Evolutionary conservation across 2,113 vertebrate genomes (phyloP).

Genomic region (Bufo bufo): DNA sequence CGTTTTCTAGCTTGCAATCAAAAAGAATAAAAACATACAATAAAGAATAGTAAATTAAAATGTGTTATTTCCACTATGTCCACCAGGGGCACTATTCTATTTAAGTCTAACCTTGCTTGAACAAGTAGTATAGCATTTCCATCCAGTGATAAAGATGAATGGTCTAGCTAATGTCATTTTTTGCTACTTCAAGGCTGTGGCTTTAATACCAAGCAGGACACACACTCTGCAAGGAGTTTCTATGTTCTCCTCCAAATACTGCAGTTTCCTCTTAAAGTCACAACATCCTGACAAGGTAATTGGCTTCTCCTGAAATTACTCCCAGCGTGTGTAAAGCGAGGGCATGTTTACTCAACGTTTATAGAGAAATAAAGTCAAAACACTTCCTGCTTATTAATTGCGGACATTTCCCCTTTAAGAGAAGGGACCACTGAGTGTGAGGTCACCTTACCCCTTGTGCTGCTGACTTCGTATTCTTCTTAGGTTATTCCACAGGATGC

Average conservation of each 20-base stretch:
- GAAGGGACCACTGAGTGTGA: background rate
- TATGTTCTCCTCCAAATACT: background rate
- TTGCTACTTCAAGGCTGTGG: background rate
- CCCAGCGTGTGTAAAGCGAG: background rate
- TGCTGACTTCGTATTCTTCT: background rate
- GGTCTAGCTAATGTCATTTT: background rate
- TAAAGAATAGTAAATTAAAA: background rate
- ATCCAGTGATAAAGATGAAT: background rate
- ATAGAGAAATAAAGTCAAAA: constrained; percentile 10
- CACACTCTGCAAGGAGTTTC: background rate
- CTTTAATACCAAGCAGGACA: background rate
- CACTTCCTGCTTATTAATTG: constrained; percentile 48
- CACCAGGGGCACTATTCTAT: constrained; percentile 6
- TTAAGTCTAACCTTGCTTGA: background rate
- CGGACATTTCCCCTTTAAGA: constrained; percentile 61
- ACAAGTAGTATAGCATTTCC: background rate
- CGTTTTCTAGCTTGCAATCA: too few species aligned
- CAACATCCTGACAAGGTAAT: constrained; percentile 19
- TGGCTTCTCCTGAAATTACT: background rate
- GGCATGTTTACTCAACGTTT: background rate
- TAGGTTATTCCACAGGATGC: background rate
- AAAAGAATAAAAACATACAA: background rate
- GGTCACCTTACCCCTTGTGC: background rate
- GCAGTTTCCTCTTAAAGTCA: constrained; percentile 5
- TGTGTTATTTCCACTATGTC: background rate